Percentiles rank a stretch among this genome's conserved stretches.
Evolutionary conservation across 2,888 invertebrate genomes (phyloP).

Genomic region (Cepaea hortensis): DNA sequence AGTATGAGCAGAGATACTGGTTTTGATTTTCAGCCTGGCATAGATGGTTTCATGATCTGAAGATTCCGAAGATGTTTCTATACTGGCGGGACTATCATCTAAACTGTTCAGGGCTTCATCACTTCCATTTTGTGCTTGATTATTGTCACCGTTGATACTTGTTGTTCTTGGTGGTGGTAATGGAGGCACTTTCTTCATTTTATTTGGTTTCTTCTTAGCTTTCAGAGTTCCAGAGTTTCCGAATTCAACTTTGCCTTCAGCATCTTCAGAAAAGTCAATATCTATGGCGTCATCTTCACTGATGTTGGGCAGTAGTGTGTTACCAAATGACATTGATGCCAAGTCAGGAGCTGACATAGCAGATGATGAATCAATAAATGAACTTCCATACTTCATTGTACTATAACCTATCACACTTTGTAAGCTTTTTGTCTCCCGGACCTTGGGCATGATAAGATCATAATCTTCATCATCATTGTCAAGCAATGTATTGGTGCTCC

Average conservation of each 20-base stretch:
- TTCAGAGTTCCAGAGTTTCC: conserved; percentile 41
- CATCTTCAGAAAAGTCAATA: conserved; percentile 21
- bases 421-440: conserved; percentile 63
- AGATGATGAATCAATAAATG: not conserved
- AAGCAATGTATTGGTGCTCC: conserved; percentile 61
- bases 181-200: conserved; percentile 29
- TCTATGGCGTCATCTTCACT: conserved; percentile 1
- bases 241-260: conserved; percentile 20
- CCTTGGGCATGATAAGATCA: conserved; percentile 54
- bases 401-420: conserved; percentile 59
- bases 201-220: conserved; percentile 41
- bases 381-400: conserved; percentile 52
- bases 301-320: not conserved
- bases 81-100: conserved; percentile 39
- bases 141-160: conserved; percentile 42
- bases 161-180: conserved; percentile 58
- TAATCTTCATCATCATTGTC: conserved; percentile 62
- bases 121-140: not conserved
- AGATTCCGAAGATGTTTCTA: conserved; percentile 60
- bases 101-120: conserved; percentile 20
- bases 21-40: conserved; percentile 67
- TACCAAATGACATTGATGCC: not conserved
- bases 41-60: conserved; percentile 70
- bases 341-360: conserved; percentile 7
- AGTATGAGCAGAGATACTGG: conserved; percentile 64